Percentiles rank a stretch among this genome's conserved stretches.
These are phyloP conservation scores for Drosophila saltans DNA, from an alignment of 1,140 invertebrate species.

Conservation along the genomic window DNA sequence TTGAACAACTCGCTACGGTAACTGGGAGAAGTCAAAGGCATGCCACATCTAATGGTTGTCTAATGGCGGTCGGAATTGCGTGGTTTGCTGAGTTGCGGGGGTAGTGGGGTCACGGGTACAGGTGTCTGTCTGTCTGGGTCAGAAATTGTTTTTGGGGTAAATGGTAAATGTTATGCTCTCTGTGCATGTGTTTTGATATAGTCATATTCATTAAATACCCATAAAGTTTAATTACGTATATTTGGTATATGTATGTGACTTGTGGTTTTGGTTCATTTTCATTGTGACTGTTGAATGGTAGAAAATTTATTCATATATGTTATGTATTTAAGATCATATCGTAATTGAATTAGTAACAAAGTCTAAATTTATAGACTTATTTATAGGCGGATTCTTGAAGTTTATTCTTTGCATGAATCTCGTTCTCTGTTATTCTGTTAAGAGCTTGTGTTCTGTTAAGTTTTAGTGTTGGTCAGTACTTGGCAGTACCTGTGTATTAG, in stretches of 20 bases:
- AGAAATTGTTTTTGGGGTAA: neutral
- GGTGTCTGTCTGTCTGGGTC: constrained; percentile 6
- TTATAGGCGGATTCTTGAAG: no score
- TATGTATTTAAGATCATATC: no score
- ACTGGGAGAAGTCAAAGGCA: neutral
- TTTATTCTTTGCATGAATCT: no score
- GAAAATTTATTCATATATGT: no score
- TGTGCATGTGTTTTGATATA: neutral
- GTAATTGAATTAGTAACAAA: neutral
- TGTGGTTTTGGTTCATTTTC: neutral
- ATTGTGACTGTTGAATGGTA: neutral
- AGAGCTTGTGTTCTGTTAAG: no score
- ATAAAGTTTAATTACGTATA: constrained; percentile 6
- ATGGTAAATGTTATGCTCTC: neutral
- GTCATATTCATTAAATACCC: constrained; percentile 8
- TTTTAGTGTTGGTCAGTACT: no score
- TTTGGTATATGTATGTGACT: neutral
- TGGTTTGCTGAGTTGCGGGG: no score
- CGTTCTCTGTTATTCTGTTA: no score
- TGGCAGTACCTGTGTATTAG: no score
- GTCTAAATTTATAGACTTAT: neutral
- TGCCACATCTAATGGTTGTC: constrained; percentile 12
- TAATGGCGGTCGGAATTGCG: neutral
- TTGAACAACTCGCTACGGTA: neutral
- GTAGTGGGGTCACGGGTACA: neutral